phyloP scores from a whole-genome alignment of 2,113 vertebrate species.

The Saimiri boliviensis region DNA sequence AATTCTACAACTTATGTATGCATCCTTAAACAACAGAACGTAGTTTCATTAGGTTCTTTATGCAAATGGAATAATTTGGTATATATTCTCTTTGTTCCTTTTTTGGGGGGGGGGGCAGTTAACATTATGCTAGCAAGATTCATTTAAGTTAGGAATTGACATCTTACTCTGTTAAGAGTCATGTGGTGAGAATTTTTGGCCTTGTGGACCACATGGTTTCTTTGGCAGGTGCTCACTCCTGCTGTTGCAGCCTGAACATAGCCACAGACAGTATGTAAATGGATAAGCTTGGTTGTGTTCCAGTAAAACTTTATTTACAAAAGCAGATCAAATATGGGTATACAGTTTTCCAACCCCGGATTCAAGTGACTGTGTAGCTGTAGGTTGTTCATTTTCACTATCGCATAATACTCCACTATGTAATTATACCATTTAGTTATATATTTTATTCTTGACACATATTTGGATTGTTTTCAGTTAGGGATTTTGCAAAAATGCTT shows the following conservation, averaged over 20 bases:
- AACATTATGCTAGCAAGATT: not conserved
- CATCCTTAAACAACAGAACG: not conserved
- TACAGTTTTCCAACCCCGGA: not conserved
- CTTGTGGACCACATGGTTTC: not conserved
- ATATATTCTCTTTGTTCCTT: not conserved
- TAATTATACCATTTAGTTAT: not conserved
- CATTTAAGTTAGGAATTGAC: not conserved
- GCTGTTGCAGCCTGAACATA: not conserved
- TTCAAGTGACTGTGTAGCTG: not conserved
- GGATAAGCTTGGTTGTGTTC: not conserved
- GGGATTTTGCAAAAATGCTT: not conserved
- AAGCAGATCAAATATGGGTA: not conserved
- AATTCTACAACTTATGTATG: not conserved
- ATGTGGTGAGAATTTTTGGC: not conserved
- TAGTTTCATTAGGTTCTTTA: not conserved
- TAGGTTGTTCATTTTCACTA: not conserved
- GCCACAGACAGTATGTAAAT: not conserved
- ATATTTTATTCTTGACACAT: not conserved
- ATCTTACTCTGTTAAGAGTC: not conserved
- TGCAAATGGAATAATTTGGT: not conserved
- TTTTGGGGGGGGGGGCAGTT: conserved; percentile 18
- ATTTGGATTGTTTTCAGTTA: conserved; percentile 11
- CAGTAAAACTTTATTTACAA: not conserved
- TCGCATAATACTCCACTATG: not conserved
- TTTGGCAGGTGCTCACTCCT: not conserved